Conservation (phyloP, 2,113 vertebrate genomes). For the Strigops habroptila region DNA sequence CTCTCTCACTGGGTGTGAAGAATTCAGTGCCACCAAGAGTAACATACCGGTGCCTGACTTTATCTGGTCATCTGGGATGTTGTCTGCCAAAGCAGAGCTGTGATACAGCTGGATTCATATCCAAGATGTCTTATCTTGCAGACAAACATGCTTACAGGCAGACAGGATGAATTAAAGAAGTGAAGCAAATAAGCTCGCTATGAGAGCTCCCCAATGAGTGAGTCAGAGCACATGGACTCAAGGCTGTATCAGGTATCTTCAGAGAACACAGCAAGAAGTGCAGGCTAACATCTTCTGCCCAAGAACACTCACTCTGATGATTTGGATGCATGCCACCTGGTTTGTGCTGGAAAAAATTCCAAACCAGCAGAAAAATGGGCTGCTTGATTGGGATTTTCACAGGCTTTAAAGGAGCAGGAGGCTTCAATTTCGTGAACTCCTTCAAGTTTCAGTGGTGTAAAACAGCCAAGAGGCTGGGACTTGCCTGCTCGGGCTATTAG, state of each 20-base stretch:
- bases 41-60: neutral
- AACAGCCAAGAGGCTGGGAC: neutral
- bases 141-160: neutral
- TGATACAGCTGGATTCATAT: neutral
- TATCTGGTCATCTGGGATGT: neutral
- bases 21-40: neutral
- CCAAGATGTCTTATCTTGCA: neutral
- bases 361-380: neutral
- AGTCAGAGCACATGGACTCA: neutral
- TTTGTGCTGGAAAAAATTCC: neutral
- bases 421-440: neutral
- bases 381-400: neutral
- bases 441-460: neutral
- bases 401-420: neutral
- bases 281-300: neutral
- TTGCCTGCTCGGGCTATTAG: neutral
- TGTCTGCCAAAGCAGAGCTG: neutral
- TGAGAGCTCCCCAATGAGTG: neutral
- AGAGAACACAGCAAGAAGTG: neutral
- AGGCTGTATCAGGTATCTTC: neutral
- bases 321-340: neutral
- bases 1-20: neutral
- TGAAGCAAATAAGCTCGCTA: neutral
- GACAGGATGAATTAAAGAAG: neutral
- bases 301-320: neutral